phyloP scores from a whole-genome alignment of 2,797 vertebrate species.

The Brachyrhaphis roseni region DNA sequence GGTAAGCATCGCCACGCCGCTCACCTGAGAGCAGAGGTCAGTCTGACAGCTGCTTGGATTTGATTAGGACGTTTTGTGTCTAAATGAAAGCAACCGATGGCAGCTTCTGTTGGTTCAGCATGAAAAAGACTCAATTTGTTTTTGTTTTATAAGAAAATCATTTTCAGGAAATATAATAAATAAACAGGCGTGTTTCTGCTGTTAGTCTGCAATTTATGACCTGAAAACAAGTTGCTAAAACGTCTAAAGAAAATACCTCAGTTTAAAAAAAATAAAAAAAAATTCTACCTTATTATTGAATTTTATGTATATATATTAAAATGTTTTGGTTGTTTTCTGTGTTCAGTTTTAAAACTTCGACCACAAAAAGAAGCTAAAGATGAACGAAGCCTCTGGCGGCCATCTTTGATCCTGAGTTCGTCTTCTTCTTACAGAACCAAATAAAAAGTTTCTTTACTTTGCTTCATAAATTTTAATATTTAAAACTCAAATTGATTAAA shows the following conservation, averaged over 20 bases:
- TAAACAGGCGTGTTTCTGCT: neutral
- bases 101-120: neutral
- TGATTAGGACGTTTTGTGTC: neutral
- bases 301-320: too few species aligned
- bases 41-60: neutral
- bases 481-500: neutral
- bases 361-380: neutral
- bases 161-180: neutral
- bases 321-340: neutral
- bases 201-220: neutral
- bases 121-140: neutral
- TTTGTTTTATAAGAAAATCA: neutral
- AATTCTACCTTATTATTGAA: neutral
- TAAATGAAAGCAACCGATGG: neutral
- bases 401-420: neutral
- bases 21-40: neutral
- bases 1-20: slow-evolving; percentile 31
- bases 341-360: neutral
- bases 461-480: neutral
- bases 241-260: neutral
- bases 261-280: too few species aligned
- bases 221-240: neutral
- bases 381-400: neutral
- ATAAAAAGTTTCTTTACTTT: neutral
- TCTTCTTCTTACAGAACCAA: neutral